Base-by-base conservation (phyloP, 2,888 invertebrate genomes). In the Nomada fabriciana region DNA sequence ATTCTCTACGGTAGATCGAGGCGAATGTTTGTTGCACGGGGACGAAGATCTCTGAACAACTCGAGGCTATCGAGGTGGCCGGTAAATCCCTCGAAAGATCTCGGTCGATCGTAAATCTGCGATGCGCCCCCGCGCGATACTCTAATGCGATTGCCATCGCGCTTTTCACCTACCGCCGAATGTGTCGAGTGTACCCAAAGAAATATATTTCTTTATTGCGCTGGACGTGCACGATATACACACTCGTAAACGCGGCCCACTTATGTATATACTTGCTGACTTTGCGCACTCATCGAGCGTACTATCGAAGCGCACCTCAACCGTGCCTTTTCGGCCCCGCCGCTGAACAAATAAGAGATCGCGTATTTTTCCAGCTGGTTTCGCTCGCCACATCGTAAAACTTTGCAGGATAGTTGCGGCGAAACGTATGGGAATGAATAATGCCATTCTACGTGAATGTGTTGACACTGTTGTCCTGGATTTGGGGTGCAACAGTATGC, bases 41-140 rank as follows among this genome's bases (percentile, higher is more conserved):
- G 42, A 50, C 10, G 63, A 23, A 43, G 53, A 70, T 76, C 18
- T 65, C 0, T 70, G 52, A 53, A 59, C 65, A 29, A 50, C 59
- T 55, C 20, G 63, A 43, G 47, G 68, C 74, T 55, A 57, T 69
- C 61, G 53, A 74, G 61, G 73, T 75, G 72, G 70, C 76, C 83
- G 74, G 59, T 65, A 60, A 60, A 53, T 73, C 65, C 57, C 69
- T 65, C 23, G 52, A 64, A 68, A 65, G 64, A 79, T 64, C 74
- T 67, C 75, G 75, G 75, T 61, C 64, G 71, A 64, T 82, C 83
- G 78, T 86, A 87, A 87, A 84, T 85, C 82, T 78, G 76, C 73
- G 71, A 76, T 71, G 73, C 76, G 75, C 87, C 83, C 88, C 88
- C 88, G 88, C 88, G 88, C 84, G 71, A 64, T 80, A 50, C 82